Evolutionary conservation across 2,113 vertebrate genomes (phyloP).

Genomic region (Rhadina sibilatrix): DNA sequence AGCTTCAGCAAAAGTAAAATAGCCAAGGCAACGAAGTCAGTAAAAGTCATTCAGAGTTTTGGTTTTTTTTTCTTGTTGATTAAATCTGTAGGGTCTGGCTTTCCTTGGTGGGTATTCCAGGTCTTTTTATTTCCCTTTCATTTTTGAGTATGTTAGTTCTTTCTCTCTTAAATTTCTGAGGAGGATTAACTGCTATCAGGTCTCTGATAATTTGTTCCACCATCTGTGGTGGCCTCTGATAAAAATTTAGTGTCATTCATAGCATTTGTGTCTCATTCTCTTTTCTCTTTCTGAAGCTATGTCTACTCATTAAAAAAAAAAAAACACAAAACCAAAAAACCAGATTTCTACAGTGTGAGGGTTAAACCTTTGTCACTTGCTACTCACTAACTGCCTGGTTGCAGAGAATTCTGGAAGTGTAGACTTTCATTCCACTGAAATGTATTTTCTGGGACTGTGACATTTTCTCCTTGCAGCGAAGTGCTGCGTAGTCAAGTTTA

Average conservation of each 20-base stretch:
- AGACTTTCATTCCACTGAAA: background rate
- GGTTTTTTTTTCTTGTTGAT: background rate
- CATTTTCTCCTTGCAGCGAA: slow-evolving; percentile 6
- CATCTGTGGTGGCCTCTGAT: background rate
- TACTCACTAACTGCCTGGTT: background rate
- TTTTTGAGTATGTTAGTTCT: background rate
- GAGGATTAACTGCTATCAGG: background rate
- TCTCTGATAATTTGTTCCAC: background rate
- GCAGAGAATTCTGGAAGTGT: background rate
- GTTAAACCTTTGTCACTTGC: background rate
- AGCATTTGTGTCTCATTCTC: background rate
- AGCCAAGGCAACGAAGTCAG: background rate
- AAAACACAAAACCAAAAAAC: background rate
- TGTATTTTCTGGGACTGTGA: background rate
- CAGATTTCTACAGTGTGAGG: background rate
- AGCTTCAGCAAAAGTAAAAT: background rate
- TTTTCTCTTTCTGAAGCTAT: background rate
- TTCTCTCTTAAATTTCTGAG: background rate
- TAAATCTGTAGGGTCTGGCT: background rate
- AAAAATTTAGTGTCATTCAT: background rate
- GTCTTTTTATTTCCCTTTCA: background rate
- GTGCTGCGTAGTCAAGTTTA: background rate
- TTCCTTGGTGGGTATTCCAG: background rate
- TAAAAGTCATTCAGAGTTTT: background rate
- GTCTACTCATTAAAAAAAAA: background rate